Conservation (phyloP, 2,888 invertebrate genomes). For the Xestobium rufovillosum region DNA sequence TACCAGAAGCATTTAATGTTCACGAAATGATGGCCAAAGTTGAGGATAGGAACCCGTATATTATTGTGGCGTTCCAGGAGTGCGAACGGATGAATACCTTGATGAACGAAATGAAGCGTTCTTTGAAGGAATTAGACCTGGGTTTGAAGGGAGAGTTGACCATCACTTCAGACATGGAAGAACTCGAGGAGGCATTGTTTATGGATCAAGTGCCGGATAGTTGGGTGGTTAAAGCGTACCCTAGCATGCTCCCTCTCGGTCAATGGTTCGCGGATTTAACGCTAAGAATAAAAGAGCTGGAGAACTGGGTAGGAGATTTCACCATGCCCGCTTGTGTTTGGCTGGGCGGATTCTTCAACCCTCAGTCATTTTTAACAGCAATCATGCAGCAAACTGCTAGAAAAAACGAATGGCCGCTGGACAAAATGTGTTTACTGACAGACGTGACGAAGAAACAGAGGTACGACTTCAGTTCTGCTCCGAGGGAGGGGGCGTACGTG, state of each 20-base stretch:
- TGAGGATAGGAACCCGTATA: constrained; percentile 85
- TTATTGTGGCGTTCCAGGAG: constrained; percentile 88
- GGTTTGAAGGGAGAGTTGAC: constrained; percentile 92
- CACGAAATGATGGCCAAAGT: constrained; percentile 76
- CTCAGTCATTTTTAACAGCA: constrained; percentile 92
- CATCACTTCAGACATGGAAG: constrained; percentile 88
- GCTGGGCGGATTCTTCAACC: constrained; percentile 94
- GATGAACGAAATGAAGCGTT: constrained; percentile 71
- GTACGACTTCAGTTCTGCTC: constrained; percentile 78
- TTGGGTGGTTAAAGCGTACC: constrained; percentile 85
- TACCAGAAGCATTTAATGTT: constrained; percentile 84
- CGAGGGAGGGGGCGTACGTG: constrained; percentile 86
- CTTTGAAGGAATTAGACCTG: constrained; percentile 76
- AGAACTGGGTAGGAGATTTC: constrained; percentile 86
- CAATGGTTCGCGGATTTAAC: constrained; percentile 83
- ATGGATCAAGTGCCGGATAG: constrained; percentile 81
- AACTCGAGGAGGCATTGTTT: constrained; percentile 74
- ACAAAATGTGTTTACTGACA: constrained; percentile 91
- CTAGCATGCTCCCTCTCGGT: constrained; percentile 73
- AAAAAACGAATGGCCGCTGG: constrained; percentile 92
- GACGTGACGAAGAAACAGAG: constrained; percentile 87
- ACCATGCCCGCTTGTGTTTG: constrained; percentile 80
- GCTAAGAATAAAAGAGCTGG: constrained; percentile 68
- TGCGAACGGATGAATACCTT: constrained; percentile 91
- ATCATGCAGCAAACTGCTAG: constrained; percentile 97